These are phyloP conservation scores for Cyanoliseus patagonus DNA, from an alignment of 2,113 vertebrate species.

Conservation along the genomic window DNA sequence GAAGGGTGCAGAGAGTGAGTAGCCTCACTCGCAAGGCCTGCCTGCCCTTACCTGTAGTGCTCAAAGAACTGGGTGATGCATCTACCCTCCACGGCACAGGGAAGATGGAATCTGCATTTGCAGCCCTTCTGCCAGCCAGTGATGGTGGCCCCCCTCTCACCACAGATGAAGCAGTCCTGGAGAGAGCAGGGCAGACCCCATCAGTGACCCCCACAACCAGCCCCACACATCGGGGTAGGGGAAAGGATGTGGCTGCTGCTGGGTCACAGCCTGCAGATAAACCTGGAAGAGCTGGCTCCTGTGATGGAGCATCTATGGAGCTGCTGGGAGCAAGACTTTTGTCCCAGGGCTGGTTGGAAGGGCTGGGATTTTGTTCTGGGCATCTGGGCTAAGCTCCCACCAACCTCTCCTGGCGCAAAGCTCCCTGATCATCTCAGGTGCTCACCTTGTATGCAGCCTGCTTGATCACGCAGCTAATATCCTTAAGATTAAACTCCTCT, in stretches of 20 bases:
- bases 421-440: neutral
- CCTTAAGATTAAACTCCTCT: neutral
- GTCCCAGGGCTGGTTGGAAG: neutral
- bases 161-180: neutral
- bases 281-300: neutral
- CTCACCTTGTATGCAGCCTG: neutral
- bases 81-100: neutral
- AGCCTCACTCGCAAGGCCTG: neutral
- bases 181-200: neutral
- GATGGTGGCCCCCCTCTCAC: neutral
- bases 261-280: neutral
- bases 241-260: neutral
- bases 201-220: neutral
- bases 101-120: neutral
- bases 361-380: neutral
- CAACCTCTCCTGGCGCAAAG: neutral
- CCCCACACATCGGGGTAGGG: neutral
- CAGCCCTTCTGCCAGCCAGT: neutral
- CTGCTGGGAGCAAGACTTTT: neutral
- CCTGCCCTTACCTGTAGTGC: neutral
- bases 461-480: accelerated
- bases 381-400: neutral
- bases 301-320: neutral
- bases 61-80: neutral
- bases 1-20: no score